Evolutionary conservation across 2,888 invertebrate species (phyloP).

Genomic region (Caradrina clavipalpis): DNA sequence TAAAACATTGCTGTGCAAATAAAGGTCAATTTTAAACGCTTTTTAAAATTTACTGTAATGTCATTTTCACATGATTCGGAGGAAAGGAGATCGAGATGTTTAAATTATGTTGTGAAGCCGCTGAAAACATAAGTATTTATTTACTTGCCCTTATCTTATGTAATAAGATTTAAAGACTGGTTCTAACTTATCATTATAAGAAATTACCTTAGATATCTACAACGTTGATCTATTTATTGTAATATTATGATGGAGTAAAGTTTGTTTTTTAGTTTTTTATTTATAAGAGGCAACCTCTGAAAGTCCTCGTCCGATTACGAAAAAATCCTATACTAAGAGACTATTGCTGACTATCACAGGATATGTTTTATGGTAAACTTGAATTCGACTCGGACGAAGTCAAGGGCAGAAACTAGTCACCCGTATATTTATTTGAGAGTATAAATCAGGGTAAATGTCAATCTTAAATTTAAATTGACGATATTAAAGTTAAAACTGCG

Average conservation of each 20-base stretch:
- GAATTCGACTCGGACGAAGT: too few relatives aligned
- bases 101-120: neutral
- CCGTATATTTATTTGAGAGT: neutral
- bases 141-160: neutral
- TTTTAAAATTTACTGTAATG: conserved; percentile 38
- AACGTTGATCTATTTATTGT: conserved; percentile 1
- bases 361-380: too few relatives aligned
- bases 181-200: neutral
- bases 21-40: conserved; percentile 48
- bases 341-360: too few relatives aligned
- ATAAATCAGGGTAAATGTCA: conserved; percentile 14
- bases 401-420: neutral
- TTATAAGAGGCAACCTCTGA: too few relatives aligned
- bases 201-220: conserved; percentile 13
- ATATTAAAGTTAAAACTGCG: conserved; percentile 31
- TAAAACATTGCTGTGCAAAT: conserved; percentile 41
- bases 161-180: neutral
- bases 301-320: too few relatives aligned
- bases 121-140: conserved; percentile 10
- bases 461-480: conserved; percentile 13
- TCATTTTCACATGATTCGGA: conserved; percentile 35
- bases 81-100: conserved; percentile 1
- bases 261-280: too few relatives aligned
- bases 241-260: too few relatives aligned
- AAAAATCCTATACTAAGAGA: too few relatives aligned